Percentiles rank a stretch among this genome's conserved stretches.
Conservation (phyloP, 2,888 invertebrate genomes). For the Ectemnius continuus region DNA sequence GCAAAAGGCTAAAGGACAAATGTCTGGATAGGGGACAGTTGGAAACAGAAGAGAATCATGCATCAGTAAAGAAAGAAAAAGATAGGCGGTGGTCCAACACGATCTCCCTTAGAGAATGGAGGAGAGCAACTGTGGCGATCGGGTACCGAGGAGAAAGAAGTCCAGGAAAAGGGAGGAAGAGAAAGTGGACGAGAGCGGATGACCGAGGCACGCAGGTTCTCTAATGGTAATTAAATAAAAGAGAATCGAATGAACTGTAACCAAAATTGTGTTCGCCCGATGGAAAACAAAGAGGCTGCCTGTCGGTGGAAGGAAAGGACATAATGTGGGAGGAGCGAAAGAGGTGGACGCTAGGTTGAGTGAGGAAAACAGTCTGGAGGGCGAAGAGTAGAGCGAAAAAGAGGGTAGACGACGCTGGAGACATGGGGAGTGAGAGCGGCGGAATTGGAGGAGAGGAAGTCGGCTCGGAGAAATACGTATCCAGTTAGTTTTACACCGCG, state of each 20-base stretch:
- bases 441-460: slow-evolving; percentile 52
- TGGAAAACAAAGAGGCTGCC: slow-evolving; percentile 68
- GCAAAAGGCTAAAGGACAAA: too few relatives aligned
- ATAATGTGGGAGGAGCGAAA: slow-evolving; percentile 37
- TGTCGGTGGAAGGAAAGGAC: slow-evolving; percentile 28
- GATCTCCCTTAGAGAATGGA: too few relatives aligned
- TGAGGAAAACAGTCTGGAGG: neutral
- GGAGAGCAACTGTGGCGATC: too few relatives aligned
- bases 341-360: too few relatives aligned
- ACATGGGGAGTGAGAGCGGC: slow-evolving; percentile 42
- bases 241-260: slow-evolving; percentile 71
- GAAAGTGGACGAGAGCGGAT: slow-evolving; percentile 12
- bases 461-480: slow-evolving; percentile 73
- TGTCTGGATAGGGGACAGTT: neutral
- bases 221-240: slow-evolving; percentile 69
- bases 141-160: slow-evolving; percentile 8
- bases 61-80: slow-evolving; percentile 20
- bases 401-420: neutral
- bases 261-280: slow-evolving; percentile 70
- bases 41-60: slow-evolving; percentile 18
- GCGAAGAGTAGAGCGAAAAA: slow-evolving; percentile 49
- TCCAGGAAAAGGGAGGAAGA: too few relatives aligned
- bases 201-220: slow-evolving; percentile 29
- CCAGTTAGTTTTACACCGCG: slow-evolving; percentile 76
- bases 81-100: too few relatives aligned